phyloP scores from a whole-genome alignment of 1,140 invertebrate species.

The Meloidogyne floridensis region DNA sequence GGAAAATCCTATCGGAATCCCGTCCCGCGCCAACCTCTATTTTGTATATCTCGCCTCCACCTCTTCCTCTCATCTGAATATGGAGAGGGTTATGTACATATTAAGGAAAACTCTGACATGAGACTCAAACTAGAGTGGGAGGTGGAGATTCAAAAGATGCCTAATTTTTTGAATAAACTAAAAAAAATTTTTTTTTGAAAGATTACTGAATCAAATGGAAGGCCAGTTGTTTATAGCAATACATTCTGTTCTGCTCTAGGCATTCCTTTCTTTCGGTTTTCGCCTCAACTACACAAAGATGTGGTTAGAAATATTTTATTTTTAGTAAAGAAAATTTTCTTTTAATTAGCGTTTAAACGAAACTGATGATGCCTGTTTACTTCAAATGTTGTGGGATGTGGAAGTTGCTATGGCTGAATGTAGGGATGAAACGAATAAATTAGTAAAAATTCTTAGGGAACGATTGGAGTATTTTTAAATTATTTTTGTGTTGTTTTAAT shows the following conservation, averaged over 20 bases:
- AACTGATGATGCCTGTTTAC: background rate
- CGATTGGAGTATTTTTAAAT: background rate
- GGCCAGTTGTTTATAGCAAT: background rate
- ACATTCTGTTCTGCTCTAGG: background rate
- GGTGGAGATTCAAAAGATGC: too few species aligned
- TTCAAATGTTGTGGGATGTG: background rate
- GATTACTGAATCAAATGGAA: constrained; percentile 4
- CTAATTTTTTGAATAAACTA: too few species aligned
- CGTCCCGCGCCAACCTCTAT: too few species aligned
- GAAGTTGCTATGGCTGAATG: background rate
- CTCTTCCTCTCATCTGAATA: too few species aligned
- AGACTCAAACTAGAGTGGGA: too few species aligned
- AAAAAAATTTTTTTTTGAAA: background rate
- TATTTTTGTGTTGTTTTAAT: background rate
- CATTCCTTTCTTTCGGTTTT: background rate
- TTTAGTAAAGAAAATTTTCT: background rate
- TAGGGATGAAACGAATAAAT: background rate
- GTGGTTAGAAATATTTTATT: background rate
- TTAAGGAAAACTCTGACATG: too few species aligned
- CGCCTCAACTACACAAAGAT: background rate
- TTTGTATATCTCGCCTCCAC: too few species aligned
- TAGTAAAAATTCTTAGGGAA: background rate
- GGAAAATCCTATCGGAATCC: too few species aligned
- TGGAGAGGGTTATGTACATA: too few species aligned
- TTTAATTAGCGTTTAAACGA: background rate